Evolutionary conservation across 2,113 vertebrate genomes (phyloP).

Genomic region (Mungos mungo): DNA sequence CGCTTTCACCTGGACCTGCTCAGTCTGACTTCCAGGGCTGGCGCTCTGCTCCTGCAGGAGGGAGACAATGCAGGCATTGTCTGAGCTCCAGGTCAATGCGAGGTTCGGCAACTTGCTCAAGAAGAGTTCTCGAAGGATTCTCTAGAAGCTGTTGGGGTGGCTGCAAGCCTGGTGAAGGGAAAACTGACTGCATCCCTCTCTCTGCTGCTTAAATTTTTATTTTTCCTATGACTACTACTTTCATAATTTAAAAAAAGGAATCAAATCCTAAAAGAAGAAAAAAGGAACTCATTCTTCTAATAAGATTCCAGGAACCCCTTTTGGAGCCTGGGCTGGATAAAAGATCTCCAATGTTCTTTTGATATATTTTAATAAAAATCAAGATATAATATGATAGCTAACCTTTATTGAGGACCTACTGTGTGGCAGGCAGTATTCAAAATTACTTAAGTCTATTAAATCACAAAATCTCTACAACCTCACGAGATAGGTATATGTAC

Average conservation of each 20-base stretch:
- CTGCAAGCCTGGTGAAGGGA: background rate
- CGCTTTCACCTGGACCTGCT: background rate
- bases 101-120: background rate
- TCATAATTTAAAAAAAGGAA: background rate
- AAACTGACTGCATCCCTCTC: background rate
- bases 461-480: background rate
- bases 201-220: background rate
- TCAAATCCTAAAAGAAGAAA: slow-evolving; percentile 1
- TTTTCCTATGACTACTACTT: background rate
- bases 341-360: background rate
- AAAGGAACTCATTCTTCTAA: background rate
- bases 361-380: background rate
- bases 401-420: background rate
- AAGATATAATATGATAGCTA: background rate
- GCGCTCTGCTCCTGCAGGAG: background rate
- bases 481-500: background rate
- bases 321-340: background rate
- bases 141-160: background rate
- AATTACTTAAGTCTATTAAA: background rate
- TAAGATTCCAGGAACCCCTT: background rate
- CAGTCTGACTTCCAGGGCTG: background rate
- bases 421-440: background rate
- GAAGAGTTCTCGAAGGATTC: background rate
- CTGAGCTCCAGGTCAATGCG: background rate
- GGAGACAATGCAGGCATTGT: background rate